Evolutionary conservation across 2,797 vertebrate species (phyloP), one percentile per base, ranked within the genome.

Genomic region (Scolopax rusticola): DNA sequence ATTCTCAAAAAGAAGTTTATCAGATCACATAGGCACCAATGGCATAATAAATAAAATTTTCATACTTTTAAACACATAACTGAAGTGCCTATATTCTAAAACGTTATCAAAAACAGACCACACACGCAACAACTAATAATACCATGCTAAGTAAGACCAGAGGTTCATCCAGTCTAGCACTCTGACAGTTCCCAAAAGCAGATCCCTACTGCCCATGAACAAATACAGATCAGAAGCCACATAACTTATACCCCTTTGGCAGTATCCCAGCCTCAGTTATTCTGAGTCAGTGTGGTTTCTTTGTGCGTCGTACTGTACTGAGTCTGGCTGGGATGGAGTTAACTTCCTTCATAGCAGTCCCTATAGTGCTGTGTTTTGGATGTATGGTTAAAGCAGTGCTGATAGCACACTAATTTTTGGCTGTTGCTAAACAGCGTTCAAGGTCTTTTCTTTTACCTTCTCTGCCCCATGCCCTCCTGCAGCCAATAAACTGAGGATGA

Each of bases 191-290:
- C 27, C 19, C 51, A 70, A 74, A 79, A 85, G 28, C 41, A 53
- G 40, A 69, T 30, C 27, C 25, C 38, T n/a, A 32, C 6, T 41
- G 50, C 15, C 32, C 43, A 17, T 3, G 15, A 23, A 78, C 36
- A 93, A 82, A 61, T 12, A 65, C 0, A 11, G 65, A 94, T 65
- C 17, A 53, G 32, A 51, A 82, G 23, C 2, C 78, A 17, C 12
- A 3, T 5, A 82, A 71, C 3, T 64, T 36, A 23, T 6, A 53
- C 2, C 23, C 21, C 32, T 57, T 36, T 33, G 50, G 0, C 0
- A 67, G 9, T 4, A 40, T 8, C 28, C 15, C 24, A 20, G 4
- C 40, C 24, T 81, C 57, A 56, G 32, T 45, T 8, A 20, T 63
- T 11, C 18, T 0, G 3, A 71, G 27, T 11, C 25, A 60, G 11